A percentile compares a stretch with the other conserved stretches of the same genome.
phyloP scores from a whole-genome alignment of 2,113 vertebrate species.

The Seriola quinqueradiata region DNA sequence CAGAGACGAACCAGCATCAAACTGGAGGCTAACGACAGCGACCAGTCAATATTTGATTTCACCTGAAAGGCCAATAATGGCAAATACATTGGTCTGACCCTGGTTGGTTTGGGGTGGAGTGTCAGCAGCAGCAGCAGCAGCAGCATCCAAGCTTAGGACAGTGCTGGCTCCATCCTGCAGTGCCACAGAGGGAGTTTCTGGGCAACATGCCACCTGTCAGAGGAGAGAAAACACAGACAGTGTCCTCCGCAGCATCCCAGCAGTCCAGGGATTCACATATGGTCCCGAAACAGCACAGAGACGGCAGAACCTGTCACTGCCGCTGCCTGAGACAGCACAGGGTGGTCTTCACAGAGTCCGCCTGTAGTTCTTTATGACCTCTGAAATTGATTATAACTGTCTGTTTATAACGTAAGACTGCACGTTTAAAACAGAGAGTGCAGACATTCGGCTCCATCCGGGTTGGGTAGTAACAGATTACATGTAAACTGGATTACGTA shows the following conservation, averaged over 20 bases:
- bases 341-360: not conserved
- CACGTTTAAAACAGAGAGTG: not conserved
- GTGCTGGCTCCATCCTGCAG: constrained; percentile 49
- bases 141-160: constrained; percentile 43
- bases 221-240: constrained; percentile 55
- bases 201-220: constrained; percentile 63
- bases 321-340: not conserved
- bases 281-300: constrained; percentile 37
- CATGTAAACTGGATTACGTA: no score
- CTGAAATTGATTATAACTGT: constrained; percentile 19
- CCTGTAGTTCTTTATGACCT: constrained; percentile 2
- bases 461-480: no score
- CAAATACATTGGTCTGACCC: not conserved
- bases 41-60: not conserved
- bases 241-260: constrained; percentile 47
- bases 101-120: constrained; percentile 9
- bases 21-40: not conserved
- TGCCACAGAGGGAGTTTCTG: constrained; percentile 43
- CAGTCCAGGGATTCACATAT: constrained; percentile 34
- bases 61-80: constrained; percentile 15
- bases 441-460: not conserved
- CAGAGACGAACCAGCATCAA: not conserved
- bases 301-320: constrained; percentile 34
- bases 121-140: constrained; percentile 23
- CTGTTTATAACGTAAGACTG: not conserved